These are phyloP conservation scores for Nysson spinosus DNA, from an alignment of 2,888 invertebrate genomes.

Conservation along the genomic window DNA sequence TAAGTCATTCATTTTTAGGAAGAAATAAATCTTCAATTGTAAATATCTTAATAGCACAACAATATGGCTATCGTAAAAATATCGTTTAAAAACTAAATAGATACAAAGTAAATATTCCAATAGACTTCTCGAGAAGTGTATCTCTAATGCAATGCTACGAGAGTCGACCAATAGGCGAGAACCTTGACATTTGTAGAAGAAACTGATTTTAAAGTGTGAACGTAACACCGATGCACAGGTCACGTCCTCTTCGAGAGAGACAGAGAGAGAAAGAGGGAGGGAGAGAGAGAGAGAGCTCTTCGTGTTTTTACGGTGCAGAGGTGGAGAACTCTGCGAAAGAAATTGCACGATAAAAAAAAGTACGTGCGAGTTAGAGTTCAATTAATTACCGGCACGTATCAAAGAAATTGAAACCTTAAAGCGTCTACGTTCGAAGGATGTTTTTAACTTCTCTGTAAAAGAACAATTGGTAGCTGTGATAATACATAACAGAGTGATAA, in stretches of 20 bases:
- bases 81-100: no score
- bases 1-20: no score
- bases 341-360: conserved; percentile 20
- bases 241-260: background rate
- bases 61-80: no score
- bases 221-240: conserved; percentile 3
- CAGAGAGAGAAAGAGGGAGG: no score
- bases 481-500: no score
- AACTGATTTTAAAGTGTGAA: conserved; percentile 29
- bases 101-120: no score
- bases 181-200: conserved; percentile 55
- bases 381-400: conserved; percentile 37
- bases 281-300: no score
- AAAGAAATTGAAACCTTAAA: conserved; percentile 20
- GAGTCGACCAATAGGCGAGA: conserved; percentile 25
- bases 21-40: no score
- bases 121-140: no score
- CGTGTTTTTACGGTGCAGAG: background rate
- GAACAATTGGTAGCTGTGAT: no score
- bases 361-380: conserved; percentile 27
- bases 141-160: conserved; percentile 9
- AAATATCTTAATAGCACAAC: no score
- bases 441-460: no score
- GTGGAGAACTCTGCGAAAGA: conserved; percentile 25
- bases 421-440: background rate